phyloP scores from a whole-genome alignment of 2,888 invertebrate species.

The Hirtodrosophila alboralis region DNA sequence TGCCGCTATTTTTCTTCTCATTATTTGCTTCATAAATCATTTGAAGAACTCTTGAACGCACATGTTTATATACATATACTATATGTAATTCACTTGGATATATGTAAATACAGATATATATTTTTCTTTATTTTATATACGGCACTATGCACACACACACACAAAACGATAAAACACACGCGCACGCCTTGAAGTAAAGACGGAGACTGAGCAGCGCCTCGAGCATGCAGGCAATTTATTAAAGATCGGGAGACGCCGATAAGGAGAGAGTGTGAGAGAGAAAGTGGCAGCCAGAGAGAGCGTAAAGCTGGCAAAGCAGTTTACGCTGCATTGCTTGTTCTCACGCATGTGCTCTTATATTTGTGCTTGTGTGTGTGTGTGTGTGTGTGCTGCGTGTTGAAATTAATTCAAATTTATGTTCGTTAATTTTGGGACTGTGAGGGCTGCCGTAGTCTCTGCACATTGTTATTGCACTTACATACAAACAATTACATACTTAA shows the following conservation, averaged over 20 bases:
- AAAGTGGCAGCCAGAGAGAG: neutral
- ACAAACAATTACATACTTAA: neutral
- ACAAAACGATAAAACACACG: constrained; percentile 10
- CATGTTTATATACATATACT: constrained; percentile 31
- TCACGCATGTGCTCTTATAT: neutral
- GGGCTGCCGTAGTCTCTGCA: constrained; percentile 2
- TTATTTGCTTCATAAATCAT: constrained; percentile 22
- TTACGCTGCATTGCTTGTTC: constrained; percentile 32
- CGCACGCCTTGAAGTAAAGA: constrained; percentile 61
- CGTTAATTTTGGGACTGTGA: constrained; percentile 61
- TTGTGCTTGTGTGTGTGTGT: constrained; percentile 9
- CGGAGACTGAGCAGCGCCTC: constrained; percentile 48
- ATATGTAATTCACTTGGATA: constrained; percentile 14
- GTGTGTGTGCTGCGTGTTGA: too few relatives aligned
- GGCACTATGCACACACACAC: constrained; percentile 5
- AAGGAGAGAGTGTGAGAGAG: constrained; percentile 6
- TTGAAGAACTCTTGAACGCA: constrained; percentile 31
- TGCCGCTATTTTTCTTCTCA: constrained; percentile 5
- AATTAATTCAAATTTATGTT: constrained; percentile 68
- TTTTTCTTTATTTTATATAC: constrained; percentile 19
- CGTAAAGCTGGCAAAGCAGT: constrained; percentile 40
- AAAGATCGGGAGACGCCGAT: constrained; percentile 31
- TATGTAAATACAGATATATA: constrained; percentile 4
- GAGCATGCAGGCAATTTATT: constrained; percentile 39
- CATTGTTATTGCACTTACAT: constrained; percentile 42